A percentile compares a stretch with the other conserved stretches of the same genome.
Conservation (phyloP, 2,888 invertebrate species). For the Drosophila subquinaria region DNA sequence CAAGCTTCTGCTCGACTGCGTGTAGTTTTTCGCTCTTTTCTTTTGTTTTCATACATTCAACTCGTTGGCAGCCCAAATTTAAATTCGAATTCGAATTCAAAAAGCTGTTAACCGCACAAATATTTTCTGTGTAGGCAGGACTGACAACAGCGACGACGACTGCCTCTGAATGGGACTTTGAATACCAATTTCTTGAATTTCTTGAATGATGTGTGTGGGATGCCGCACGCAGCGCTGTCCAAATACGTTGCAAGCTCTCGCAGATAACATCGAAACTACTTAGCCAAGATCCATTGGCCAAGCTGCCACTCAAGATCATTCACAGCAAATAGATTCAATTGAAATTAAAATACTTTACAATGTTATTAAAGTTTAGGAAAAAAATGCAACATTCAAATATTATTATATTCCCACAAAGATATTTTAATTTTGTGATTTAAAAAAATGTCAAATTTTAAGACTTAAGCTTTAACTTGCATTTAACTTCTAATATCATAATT, state of each 20-base stretch:
- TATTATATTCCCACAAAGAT: too few species aligned
- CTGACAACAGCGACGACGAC: constrained; percentile 15
- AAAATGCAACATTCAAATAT: too few species aligned
- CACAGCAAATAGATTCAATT: constrained; percentile 1
- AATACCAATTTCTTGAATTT: constrained; percentile 53
- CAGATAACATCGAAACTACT: constrained; percentile 51
- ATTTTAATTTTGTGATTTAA: too few species aligned
- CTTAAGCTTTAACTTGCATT: too few species aligned
- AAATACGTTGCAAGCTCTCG: constrained; percentile 54
- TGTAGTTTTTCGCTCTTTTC: constrained; percentile 25
- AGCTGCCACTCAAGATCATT: constrained; percentile 34
- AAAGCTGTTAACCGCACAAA: constrained; percentile 55
- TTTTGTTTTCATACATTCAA: constrained; percentile 62
- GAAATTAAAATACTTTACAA: neutral
- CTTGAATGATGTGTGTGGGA: constrained; percentile 58
- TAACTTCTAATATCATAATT: too few species aligned
- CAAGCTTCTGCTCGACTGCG: constrained; percentile 30
- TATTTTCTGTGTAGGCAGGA: constrained; percentile 59
- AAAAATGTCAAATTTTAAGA: too few species aligned
- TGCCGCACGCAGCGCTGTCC: constrained; percentile 56
- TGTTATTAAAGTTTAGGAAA: too few species aligned
- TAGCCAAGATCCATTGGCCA: constrained; percentile 32
- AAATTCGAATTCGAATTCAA: constrained; percentile 42
- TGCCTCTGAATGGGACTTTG: constrained; percentile 46
- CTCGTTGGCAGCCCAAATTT: constrained; percentile 56